A percentile compares a stretch with the other conserved stretches of the same genome.
These are phyloP conservation scores for Ceryle rudis DNA, from an alignment of 2,797 vertebrate genomes.

Conservation along the genomic window DNA sequence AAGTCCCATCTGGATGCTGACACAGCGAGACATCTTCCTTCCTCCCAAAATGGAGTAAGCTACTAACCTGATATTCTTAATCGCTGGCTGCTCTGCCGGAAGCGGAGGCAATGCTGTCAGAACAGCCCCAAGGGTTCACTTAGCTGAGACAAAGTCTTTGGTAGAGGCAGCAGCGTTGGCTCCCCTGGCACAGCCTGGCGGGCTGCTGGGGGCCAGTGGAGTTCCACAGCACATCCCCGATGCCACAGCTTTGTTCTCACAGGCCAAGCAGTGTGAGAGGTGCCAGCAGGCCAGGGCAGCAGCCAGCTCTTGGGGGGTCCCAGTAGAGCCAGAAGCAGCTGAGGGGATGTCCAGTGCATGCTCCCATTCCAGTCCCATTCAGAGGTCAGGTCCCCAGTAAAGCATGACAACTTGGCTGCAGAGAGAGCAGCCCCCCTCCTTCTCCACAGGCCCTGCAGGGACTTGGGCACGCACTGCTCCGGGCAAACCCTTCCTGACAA, in stretches of 20 bases:
- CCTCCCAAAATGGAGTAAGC: background rate
- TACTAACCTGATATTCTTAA: background rate
- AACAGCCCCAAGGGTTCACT: conserved; percentile 38
- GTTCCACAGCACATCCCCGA: background rate
- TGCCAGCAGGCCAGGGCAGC: accelerated
- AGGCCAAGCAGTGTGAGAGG: background rate
- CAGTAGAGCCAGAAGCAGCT: background rate
- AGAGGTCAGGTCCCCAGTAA: background rate
- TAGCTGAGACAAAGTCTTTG: background rate
- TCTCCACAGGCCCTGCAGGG: background rate
- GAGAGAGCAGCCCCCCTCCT: background rate
- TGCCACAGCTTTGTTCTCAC: accelerated
- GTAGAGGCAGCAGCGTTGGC: background rate
- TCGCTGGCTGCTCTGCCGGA: background rate
- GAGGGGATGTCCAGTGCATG: accelerated
- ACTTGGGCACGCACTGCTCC: accelerated
- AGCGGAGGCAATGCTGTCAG: background rate
- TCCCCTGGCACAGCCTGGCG: background rate
- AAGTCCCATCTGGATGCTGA: background rate
- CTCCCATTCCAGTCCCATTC: accelerated
- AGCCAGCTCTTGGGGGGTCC: background rate
- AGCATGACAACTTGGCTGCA: accelerated
- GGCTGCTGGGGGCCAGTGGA: background rate
- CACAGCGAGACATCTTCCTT: background rate
- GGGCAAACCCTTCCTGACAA: background rate